These are phyloP conservation scores for Trissolcus brochymenae DNA, from an alignment of 2,888 invertebrate species.

Conservation along the genomic window DNA sequence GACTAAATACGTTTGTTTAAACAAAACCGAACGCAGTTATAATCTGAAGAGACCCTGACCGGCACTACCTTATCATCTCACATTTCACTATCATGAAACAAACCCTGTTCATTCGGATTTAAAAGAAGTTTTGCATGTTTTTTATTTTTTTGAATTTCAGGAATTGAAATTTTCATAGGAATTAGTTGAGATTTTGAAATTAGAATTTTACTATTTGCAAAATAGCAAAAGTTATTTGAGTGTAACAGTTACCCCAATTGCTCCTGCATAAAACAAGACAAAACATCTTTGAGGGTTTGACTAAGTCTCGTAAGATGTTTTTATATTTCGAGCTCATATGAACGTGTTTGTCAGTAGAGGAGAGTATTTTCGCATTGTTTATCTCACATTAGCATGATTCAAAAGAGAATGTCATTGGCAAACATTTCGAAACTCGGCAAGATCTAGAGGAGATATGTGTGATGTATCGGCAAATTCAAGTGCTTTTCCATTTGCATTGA, in stretches of 20 bases:
- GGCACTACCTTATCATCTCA: background rate
- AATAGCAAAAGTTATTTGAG: too few relatives aligned
- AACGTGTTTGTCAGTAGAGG: conserved; percentile 5
- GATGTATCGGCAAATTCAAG: conserved; percentile 25
- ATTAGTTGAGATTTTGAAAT: too few relatives aligned
- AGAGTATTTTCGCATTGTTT: conserved; percentile 13
- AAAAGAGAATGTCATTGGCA: conserved; percentile 14
- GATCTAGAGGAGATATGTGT: conserved; percentile 25
- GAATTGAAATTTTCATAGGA: background rate
- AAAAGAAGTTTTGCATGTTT: background rate
- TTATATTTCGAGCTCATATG: background rate
- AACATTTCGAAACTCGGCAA: conserved; percentile 17
- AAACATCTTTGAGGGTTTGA: conserved; percentile 1
- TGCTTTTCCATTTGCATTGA: conserved; percentile 13
- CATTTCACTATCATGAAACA: background rate
- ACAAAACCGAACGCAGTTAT: conserved; percentile 19
- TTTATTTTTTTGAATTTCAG: background rate
- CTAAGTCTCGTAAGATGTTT: conserved; percentile 10
- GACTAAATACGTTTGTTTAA: conserved; percentile 23
- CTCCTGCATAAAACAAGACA: conserved; percentile 2
- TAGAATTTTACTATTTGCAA: too few relatives aligned
- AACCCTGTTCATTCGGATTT: background rate
- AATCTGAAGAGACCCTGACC: conserved; percentile 16
- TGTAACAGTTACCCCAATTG: background rate
- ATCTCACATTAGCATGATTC: conserved; percentile 14